A percentile compares a stretch with the other conserved stretches of the same genome.
Evolutionary conservation across 2,888 invertebrate genomes (phyloP).

Genomic region (Heteromyza rotundicornis): DNA sequence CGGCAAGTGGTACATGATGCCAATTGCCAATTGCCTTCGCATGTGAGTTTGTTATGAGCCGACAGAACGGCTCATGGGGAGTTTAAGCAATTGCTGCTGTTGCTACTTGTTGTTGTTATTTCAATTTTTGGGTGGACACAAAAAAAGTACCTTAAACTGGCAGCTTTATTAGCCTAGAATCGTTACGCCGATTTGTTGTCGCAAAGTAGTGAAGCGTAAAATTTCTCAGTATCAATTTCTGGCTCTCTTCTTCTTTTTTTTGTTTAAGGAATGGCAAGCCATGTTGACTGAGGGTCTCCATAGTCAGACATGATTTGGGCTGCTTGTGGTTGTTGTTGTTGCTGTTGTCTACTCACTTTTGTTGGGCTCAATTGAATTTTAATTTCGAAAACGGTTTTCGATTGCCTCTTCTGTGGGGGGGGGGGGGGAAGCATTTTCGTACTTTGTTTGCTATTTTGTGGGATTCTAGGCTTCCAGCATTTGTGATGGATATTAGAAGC

Average conservation of each 20-base stretch:
- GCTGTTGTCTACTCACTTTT: neutral
- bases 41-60: neutral
- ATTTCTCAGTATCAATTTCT: neutral
- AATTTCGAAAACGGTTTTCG: neutral
- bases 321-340: no score
- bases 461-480: no score
- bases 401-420: no score
- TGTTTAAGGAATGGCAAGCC: no score
- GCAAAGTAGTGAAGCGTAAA: neutral
- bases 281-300: no score
- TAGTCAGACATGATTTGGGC: no score
- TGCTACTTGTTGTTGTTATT: constrained; percentile 15
- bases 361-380: neutral
- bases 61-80: neutral
- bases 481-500: no score
- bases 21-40: constrained; percentile 36
- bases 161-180: neutral
- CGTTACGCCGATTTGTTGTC: neutral
- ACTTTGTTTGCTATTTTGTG: no score
- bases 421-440: no score
- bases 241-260: no score
- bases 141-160: neutral
- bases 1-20: constrained; percentile 36
- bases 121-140: neutral
- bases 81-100: constrained; percentile 18